Conservation (phyloP, 2,113 vertebrate species). For the Takifugu bimaculatus region DNA sequence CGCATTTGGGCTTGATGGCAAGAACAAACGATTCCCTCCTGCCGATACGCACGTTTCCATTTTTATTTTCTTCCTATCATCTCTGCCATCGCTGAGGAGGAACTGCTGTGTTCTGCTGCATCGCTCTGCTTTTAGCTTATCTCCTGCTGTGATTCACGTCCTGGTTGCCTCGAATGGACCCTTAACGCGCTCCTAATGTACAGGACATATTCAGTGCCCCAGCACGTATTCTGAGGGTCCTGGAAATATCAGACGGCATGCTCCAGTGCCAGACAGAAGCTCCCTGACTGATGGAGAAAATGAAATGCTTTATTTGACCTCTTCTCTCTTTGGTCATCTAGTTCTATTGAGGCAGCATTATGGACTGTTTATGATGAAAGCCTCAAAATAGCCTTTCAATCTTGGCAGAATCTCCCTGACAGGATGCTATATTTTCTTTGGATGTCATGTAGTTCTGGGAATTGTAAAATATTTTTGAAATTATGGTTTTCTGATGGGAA, state of each 20-base stretch:
- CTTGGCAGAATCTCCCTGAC: constrained; percentile 6
- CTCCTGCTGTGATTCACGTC: constrained; percentile 19
- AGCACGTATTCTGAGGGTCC: constrained; percentile 21
- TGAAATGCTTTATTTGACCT: not conserved
- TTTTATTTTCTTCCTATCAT: constrained; percentile 20
- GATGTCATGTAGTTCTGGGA: too few species aligned
- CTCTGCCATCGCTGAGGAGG: constrained; percentile 24
- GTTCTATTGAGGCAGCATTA: not conserved
- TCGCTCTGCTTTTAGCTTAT: constrained; percentile 24
- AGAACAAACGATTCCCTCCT: constrained; percentile 45
- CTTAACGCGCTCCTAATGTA: constrained; percentile 2
- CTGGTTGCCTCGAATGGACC: constrained; percentile 7
- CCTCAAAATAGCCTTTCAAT: constrained; percentile 13
- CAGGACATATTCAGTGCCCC: constrained; percentile 15
- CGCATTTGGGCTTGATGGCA: constrained; percentile 46
- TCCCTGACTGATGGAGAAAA: too few species aligned
- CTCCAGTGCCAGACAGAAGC: constrained; percentile 2
- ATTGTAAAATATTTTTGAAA: too few species aligned
- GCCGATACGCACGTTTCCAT: constrained; percentile 17
- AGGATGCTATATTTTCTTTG: not conserved
- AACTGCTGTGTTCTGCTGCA: constrained; percentile 22
- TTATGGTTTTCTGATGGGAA: too few species aligned
- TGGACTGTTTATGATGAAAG: constrained; percentile 1
- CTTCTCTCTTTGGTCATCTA: constrained; percentile 9
- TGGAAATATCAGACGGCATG: not conserved